Conservation (phyloP, 2,888 invertebrate species). For the Pemphredon lugubris region DNA sequence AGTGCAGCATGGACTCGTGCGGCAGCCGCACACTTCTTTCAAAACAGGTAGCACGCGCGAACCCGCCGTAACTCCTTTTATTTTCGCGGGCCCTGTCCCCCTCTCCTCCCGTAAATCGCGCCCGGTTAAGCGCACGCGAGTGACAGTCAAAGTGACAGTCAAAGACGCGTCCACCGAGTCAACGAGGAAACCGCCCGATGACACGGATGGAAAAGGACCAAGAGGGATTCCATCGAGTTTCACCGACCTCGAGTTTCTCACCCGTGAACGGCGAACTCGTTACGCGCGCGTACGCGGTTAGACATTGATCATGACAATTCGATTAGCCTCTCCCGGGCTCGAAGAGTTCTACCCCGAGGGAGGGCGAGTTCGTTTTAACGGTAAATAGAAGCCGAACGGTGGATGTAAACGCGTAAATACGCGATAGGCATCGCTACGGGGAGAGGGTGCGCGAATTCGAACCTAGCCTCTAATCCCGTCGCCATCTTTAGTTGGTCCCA, state of each 20-base stretch:
- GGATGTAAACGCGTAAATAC: too few relatives aligned
- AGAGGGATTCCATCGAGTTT: conserved; percentile 26
- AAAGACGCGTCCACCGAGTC: conserved; percentile 7
- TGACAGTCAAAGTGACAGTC: too few relatives aligned
- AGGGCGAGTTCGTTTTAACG: too few relatives aligned
- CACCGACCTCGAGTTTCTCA: conserved; percentile 25
- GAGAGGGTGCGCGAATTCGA: too few relatives aligned
- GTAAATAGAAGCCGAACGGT: too few relatives aligned
- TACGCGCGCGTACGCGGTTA: conserved; percentile 19
- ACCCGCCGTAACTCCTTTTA: conserved; percentile 16
- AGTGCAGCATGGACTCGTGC: conserved; percentile 78
- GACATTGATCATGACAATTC: conserved; percentile 36
- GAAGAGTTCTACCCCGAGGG: too few relatives aligned
- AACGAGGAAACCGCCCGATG: not conserved
- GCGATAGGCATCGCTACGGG: too few relatives aligned
- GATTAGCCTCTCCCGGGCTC: not conserved
- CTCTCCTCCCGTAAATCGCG: conserved; percentile 4
- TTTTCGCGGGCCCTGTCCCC: too few relatives aligned
- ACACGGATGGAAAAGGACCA: not conserved
- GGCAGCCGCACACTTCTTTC: conserved; percentile 74
- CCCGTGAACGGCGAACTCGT: conserved; percentile 24
- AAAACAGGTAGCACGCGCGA: conserved; percentile 69
- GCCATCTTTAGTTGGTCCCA: not conserved
- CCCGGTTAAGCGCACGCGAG: conserved; percentile 14
- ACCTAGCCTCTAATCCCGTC: not conserved